These are phyloP conservation scores for Sclerurus mexicanus DNA, from an alignment of 2,113 vertebrate genomes.

Conservation along the genomic window DNA sequence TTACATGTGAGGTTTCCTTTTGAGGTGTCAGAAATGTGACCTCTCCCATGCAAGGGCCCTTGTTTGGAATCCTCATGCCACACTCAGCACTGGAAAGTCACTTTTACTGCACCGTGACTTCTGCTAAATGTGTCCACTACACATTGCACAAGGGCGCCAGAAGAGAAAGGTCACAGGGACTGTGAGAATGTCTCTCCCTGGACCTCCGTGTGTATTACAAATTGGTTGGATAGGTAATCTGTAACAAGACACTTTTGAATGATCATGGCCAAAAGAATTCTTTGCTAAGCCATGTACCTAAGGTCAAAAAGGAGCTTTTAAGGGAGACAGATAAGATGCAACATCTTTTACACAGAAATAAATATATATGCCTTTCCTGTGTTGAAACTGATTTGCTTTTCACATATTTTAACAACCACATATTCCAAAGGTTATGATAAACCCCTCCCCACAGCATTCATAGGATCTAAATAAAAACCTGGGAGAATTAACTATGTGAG, in stretches of 20 bases:
- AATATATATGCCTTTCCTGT: background rate
- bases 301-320: constrained; percentile 4
- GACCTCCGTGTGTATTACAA: background rate
- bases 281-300: background rate
- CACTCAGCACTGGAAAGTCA: background rate
- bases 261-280: background rate
- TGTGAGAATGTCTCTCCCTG: background rate
- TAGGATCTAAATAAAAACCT: background rate
- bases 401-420: background rate
- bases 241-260: constrained; percentile 25
- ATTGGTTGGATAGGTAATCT: background rate
- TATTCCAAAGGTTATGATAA: background rate
- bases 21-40: background rate
- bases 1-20: background rate
- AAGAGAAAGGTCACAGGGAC: constrained; percentile 41
- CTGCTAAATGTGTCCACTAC: background rate
- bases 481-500: background rate
- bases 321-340: background rate
- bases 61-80: background rate
- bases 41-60: background rate
- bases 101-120: constrained; percentile 26
- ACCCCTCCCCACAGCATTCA: background rate
- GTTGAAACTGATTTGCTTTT: background rate
- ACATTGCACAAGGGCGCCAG: background rate
- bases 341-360: background rate